A percentile compares a stretch with the other conserved stretches of the same genome.
These are phyloP conservation scores for Notodonta ziczac DNA, from an alignment of 2,888 invertebrate species.

Conservation along the genomic window DNA sequence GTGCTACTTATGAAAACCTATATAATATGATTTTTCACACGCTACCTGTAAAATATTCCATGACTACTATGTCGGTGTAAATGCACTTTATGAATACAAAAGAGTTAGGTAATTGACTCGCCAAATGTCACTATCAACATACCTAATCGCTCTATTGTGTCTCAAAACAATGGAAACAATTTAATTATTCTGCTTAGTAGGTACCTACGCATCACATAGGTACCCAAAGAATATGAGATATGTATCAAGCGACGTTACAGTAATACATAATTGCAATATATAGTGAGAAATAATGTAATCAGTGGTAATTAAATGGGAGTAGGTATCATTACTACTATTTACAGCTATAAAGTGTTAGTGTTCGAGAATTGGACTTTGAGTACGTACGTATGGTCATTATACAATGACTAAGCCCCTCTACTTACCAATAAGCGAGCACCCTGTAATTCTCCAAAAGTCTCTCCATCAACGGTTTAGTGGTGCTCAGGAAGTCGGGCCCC, in stretches of 20 bases:
- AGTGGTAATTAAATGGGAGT: too few relatives aligned
- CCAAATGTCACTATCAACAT: not conserved
- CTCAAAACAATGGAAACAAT: not conserved
- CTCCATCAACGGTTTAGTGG: constrained; percentile 59
- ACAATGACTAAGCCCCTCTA: not conserved
- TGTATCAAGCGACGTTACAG: not conserved
- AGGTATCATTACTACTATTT: too few relatives aligned
- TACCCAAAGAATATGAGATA: not conserved
- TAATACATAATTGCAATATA: not conserved
- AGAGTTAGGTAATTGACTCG: not conserved
- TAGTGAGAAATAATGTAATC: not conserved
- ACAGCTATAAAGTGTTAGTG: too few relatives aligned
- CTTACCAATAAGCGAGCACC: constrained; percentile 67
- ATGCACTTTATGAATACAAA: not conserved
- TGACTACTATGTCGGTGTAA: too few relatives aligned
- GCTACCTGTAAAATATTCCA: too few relatives aligned
- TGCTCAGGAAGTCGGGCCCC: constrained; percentile 67
- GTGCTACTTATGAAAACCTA: too few relatives aligned
- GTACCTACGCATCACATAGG: not conserved
- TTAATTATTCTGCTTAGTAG: not conserved
- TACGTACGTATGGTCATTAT: not conserved
- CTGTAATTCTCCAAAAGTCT: constrained; percentile 64
- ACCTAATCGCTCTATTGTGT: not conserved
- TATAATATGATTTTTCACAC: too few relatives aligned
- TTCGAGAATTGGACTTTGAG: too few relatives aligned